These are phyloP conservation scores for Palythoa caribaeorum DNA, from an alignment of 92 coral and sea anemone species.

Conservation along the genomic window DNA sequence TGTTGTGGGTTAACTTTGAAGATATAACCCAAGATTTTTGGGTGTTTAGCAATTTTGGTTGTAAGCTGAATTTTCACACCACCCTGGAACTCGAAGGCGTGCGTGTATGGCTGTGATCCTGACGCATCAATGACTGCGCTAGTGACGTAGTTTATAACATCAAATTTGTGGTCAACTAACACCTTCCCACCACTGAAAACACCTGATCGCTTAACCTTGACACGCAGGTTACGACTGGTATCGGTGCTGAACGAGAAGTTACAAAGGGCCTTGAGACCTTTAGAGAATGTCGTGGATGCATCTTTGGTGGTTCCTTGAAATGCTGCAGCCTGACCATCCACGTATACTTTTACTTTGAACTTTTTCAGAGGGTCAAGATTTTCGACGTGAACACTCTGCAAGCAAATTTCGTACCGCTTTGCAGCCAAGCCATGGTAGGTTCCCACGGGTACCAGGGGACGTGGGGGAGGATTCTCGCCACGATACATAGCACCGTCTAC, in stretches of 20 bases:
- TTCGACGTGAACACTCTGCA: slow-evolving; percentile 51
- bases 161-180: slow-evolving; percentile 18
- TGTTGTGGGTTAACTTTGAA: slow-evolving; percentile 56
- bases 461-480: slow-evolving; percentile 48
- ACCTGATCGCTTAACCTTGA: slow-evolving; percentile 36
- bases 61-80: slow-evolving; percentile 45
- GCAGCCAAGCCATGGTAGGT: slow-evolving; percentile 47
- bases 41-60: slow-evolving; percentile 47
- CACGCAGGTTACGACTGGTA: slow-evolving; percentile 13
- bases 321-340: slow-evolving; percentile 17
- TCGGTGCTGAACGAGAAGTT: slow-evolving; percentile 14
- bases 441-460: slow-evolving; percentile 2
- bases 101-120: slow-evolving; percentile 45
- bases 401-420: slow-evolving; percentile 29
- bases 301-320: slow-evolving; percentile 37
- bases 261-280: slow-evolving; percentile 17
- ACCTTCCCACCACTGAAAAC: slow-evolving; percentile 34
- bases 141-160: slow-evolving; percentile 7
- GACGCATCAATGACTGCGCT: background rate
- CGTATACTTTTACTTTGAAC: slow-evolving; percentile 40
- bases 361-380: slow-evolving; percentile 49
- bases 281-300: slow-evolving; percentile 11
- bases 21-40: slow-evolving; percentile 38
- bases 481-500: slow-evolving; percentile 57
- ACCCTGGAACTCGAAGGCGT: slow-evolving; percentile 10